Percentiles rank a stretch among this genome's conserved stretches.
Conservation (phyloP, 2,888 invertebrate species). For the Ochlodes sylvanus region DNA sequence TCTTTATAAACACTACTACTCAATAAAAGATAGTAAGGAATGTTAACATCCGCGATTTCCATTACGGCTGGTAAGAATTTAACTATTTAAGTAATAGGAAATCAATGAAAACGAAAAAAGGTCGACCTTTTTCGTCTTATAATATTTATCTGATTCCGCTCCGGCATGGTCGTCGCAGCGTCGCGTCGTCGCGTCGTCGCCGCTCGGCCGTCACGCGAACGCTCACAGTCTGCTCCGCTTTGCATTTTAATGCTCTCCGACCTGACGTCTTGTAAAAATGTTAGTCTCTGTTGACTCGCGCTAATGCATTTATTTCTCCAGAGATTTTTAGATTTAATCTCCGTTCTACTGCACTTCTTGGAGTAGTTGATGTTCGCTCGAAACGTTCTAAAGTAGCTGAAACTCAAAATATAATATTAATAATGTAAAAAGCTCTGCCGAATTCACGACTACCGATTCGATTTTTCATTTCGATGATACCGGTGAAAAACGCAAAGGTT, state of each 20-base stretch:
- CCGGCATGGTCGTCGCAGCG: background rate
- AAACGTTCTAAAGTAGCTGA: background rate
- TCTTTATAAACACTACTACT: background rate
- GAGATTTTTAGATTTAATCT: constrained; percentile 31
- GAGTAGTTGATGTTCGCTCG: background rate
- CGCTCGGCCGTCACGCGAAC: background rate
- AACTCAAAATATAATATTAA: no score
- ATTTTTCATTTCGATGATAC: no score
- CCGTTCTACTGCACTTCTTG: constrained; percentile 9
- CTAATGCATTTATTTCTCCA: constrained; percentile 37
- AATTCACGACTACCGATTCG: no score
- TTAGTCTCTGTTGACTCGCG: constrained; percentile 28
- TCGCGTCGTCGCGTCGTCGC: background rate
- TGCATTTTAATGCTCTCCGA: constrained; percentile 30
- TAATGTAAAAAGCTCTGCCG: no score
- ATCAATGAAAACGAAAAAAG: no score
- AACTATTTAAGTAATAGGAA: no score
- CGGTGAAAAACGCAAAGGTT: no score
- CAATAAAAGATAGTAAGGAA: no score
- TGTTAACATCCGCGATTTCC: no score
- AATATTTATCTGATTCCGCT: background rate
- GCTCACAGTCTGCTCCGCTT: constrained; percentile 6
- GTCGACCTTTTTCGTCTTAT: background rate
- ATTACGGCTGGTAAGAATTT: no score
- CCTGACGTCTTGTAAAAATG: constrained; percentile 34